These are phyloP conservation scores for Euura saliciscinereae DNA, from an alignment of 1,140 invertebrate species.

Conservation along the genomic window DNA sequence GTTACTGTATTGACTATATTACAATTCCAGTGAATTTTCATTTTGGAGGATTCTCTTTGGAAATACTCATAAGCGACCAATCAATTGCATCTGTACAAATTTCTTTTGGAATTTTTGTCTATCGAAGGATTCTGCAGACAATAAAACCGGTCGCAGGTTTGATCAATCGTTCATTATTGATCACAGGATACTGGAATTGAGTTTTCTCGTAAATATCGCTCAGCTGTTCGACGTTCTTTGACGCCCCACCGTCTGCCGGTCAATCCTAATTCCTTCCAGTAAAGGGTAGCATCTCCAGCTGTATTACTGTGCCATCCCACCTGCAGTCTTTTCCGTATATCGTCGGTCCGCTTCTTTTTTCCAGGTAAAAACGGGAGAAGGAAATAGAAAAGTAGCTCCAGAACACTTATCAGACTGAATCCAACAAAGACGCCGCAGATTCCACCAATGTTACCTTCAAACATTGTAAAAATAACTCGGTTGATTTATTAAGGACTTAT, in stretches of 20 bases:
- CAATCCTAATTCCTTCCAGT: neutral
- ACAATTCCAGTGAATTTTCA: too few species aligned
- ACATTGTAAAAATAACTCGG: conserved; percentile 13
- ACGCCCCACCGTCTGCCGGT: neutral
- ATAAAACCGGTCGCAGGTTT: too few species aligned
- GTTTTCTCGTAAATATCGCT: neutral
- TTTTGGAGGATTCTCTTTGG: too few species aligned
- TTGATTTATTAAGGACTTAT: too few species aligned
- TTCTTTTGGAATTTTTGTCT: too few species aligned
- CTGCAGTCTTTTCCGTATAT: too few species aligned
- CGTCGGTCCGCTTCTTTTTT: neutral
- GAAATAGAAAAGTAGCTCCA: conserved; percentile 65
- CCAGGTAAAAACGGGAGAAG: conserved; percentile 32
- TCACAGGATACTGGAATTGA: neutral
- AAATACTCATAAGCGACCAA: too few species aligned
- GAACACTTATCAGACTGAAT: conserved; percentile 65
- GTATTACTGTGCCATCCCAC: neutral
- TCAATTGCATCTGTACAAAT: too few species aligned
- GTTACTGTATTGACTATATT: too few species aligned
- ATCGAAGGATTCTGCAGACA: too few species aligned
- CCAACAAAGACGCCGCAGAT: conserved; percentile 67
- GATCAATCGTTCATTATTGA: neutral
- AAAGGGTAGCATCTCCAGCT: neutral
- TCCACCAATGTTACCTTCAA: conserved; percentile 66
- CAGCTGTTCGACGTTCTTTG: neutral